Evolutionary conservation across 2,113 vertebrate species (phyloP).

Genomic region (Elaphurus davidianus): DNA sequence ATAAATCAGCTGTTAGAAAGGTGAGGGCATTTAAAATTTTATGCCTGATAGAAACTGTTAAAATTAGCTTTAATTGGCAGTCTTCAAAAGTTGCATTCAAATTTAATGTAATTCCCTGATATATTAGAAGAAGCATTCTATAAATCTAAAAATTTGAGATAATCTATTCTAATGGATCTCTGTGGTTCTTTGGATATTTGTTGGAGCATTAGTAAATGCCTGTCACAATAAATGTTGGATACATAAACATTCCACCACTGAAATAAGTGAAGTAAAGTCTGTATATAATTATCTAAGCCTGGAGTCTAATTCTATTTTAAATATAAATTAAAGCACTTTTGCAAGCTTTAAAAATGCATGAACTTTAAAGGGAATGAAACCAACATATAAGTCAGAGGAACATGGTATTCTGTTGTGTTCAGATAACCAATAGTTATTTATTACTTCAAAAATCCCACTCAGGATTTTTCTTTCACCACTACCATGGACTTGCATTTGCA

Average conservation of each 20-base stretch:
- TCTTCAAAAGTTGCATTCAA: constrained; percentile 13
- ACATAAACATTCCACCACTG: neutral
- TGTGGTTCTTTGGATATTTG: neutral
- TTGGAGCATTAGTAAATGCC: neutral
- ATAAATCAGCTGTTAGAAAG: neutral
- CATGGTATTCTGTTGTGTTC: neutral
- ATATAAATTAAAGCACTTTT: neutral
- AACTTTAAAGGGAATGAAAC: neutral
- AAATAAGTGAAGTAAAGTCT: neutral
- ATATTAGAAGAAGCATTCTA: neutral
- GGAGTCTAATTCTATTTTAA: neutral
- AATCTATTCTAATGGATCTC: neutral
- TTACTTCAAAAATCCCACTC: neutral
- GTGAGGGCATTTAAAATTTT: constrained; percentile 1
- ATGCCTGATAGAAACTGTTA: neutral
- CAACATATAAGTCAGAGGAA: neutral
- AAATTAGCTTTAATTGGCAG: neutral
- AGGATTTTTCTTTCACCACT: neutral
- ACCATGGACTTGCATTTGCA: neutral
- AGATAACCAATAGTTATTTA: neutral
- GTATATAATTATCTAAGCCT: neutral
- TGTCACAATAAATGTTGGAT: neutral
- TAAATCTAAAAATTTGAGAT: neutral
- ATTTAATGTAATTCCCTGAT: neutral
- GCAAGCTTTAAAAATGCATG: neutral